A percentile compares a stretch with the other conserved stretches of the same genome.
phyloP scores from a whole-genome alignment of 2,113 vertebrate species.

The Semicossyphus pulcher region DNA sequence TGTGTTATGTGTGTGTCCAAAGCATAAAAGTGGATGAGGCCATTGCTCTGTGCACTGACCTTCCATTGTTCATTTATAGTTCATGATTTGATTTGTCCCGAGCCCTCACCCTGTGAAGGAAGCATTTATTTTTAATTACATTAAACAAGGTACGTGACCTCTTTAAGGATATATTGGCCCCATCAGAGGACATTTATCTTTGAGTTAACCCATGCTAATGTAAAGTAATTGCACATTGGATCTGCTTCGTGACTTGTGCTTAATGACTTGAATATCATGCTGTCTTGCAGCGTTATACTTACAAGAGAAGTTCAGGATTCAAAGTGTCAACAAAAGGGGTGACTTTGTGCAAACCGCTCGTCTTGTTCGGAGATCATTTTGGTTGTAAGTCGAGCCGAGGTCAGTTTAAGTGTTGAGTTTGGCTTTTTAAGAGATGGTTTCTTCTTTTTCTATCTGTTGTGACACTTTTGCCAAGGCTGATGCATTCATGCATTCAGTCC shows the following conservation, averaged over 20 bases:
- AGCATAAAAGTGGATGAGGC: background rate
- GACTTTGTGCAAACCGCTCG: background rate
- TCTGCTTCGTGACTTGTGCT: constrained; percentile 3
- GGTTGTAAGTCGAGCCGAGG: background rate
- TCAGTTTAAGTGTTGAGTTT: no score
- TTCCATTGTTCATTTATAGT: constrained; percentile 35
- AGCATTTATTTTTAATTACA: constrained; percentile 44
- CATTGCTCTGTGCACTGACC: constrained; percentile 42
- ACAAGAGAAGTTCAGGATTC: background rate
- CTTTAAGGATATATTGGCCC: background rate
- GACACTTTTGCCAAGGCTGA: constrained; percentile 10
- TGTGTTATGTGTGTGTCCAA: constrained; percentile 37
- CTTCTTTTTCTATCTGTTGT: background rate
- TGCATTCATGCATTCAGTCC: background rate
- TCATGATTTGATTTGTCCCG: constrained; percentile 35
- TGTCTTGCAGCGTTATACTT: background rate
- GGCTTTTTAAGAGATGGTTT: no score
- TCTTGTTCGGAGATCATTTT: background rate
- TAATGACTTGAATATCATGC: constrained; percentile 33
- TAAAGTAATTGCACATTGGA: background rate
- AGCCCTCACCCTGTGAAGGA: constrained; percentile 6
- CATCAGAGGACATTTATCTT: constrained; percentile 19
- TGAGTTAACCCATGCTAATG: constrained; percentile 14
- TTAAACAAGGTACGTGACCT: constrained; percentile 3
- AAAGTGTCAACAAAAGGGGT: background rate